These are phyloP conservation scores for Limulus polyphemus DNA, from an alignment of 2,888 invertebrate genomes.

Conservation along the genomic window DNA sequence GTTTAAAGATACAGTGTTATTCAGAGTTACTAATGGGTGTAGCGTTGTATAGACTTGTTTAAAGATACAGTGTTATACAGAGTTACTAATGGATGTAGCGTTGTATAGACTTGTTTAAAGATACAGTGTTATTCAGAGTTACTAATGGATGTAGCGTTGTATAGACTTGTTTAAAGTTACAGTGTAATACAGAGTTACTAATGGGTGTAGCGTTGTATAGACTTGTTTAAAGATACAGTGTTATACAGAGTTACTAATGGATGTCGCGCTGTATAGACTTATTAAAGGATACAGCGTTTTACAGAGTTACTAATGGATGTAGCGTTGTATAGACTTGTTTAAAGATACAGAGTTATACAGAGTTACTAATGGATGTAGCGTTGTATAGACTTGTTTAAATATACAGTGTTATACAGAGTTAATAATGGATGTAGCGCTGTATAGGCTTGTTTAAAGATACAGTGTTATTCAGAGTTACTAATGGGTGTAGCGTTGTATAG, in stretches of 20 bases:
- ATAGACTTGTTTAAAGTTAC: background rate
- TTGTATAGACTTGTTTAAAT: no score
- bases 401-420: no score
- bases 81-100: no score
- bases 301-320: constrained; percentile 1
- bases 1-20: no score
- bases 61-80: no score
- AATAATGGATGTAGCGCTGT: background rate
- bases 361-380: no score
- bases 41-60: no score
- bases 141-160: background rate
- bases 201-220: background rate
- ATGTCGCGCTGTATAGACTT: background rate
- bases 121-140: no score
- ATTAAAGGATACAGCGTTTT: constrained; percentile 5
- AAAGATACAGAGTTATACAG: no score
- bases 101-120: no score
- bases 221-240: background rate
- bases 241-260: constrained; percentile 1
- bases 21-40: no score
- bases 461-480: background rate
- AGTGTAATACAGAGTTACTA: background rate
- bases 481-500: background rate
- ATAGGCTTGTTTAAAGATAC: background rate
- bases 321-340: background rate